Conservation (phyloP, 2,888 invertebrate genomes). For the Cryptocheilus praepositus region DNA sequence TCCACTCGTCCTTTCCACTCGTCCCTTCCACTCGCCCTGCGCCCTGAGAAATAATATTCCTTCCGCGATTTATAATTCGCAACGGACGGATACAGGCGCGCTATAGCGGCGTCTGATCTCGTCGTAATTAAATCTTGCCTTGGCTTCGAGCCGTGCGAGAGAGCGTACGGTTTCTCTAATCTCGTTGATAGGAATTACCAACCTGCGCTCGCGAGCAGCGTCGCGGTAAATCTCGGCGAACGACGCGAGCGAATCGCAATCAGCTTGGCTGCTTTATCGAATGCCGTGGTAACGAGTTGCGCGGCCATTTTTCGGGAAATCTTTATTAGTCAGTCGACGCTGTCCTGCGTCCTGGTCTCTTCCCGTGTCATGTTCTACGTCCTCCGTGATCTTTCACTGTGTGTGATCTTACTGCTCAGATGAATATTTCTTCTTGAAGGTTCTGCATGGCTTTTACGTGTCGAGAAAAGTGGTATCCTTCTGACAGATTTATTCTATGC, state of each 20-base stretch:
- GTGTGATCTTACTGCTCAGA: too few species aligned
- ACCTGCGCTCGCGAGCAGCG: too few species aligned
- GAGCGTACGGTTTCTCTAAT: constrained; percentile 25
- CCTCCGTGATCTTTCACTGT: too few species aligned
- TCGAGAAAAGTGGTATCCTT: too few species aligned
- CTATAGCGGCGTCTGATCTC: constrained; percentile 6
- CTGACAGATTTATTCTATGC: too few species aligned
- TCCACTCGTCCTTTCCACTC: not conserved
- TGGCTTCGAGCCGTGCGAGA: constrained; percentile 14
- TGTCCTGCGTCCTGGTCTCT: not conserved
- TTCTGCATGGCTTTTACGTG: too few species aligned
- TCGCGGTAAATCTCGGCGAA: not conserved
- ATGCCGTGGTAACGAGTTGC: constrained; percentile 3
- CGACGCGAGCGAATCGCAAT: constrained; percentile 24
- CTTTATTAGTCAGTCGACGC: not conserved
- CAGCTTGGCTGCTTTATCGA: constrained; percentile 29
- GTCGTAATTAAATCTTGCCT: constrained; percentile 46
- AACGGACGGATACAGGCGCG: constrained; percentile 31
- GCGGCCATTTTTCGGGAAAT: not conserved
- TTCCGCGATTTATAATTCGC: constrained; percentile 48
- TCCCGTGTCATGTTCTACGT: not conserved
- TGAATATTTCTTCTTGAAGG: too few species aligned
- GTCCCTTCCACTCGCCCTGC: not conserved
- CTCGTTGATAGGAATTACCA: constrained; percentile 26
- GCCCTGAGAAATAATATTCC: constrained; percentile 35